Percentiles rank a stretch among this genome's conserved stretches.
Conservation (phyloP, 2,888 invertebrate genomes). For the Sesia apiformis region DNA sequence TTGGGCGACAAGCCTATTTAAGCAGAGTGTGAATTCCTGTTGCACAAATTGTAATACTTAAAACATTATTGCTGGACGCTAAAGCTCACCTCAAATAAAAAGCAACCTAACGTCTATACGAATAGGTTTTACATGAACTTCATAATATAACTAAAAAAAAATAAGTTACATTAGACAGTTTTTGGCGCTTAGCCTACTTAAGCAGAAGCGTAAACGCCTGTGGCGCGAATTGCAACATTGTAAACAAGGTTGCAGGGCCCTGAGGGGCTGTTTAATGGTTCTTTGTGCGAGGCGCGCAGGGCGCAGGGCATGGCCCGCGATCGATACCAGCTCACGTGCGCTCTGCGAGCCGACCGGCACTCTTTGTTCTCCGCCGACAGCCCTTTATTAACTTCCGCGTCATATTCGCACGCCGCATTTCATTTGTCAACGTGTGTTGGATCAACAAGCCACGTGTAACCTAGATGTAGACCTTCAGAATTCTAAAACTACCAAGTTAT, state of each 20-base stretch:
- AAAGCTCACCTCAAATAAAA: too few species aligned
- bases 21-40: too few species aligned
- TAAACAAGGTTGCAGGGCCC: slow-evolving; percentile 16
- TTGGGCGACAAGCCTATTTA: too few species aligned
- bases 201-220: background rate
- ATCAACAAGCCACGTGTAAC: background rate
- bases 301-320: slow-evolving; percentile 28
- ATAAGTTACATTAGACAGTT: too few species aligned
- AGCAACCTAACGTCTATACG: too few species aligned
- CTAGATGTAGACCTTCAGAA: background rate
- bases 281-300: slow-evolving; percentile 19
- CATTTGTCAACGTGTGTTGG: background rate
- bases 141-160: too few species aligned
- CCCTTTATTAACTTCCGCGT: slow-evolving; percentile 18
- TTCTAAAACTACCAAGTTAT: too few species aligned
- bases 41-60: too few species aligned
- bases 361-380: slow-evolving; percentile 31
- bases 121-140: too few species aligned
- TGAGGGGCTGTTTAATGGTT: slow-evolving; percentile 14
- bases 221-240: slow-evolving; percentile 21
- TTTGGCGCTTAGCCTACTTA: too few species aligned
- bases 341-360: slow-evolving; percentile 20
- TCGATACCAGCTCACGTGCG: slow-evolving; percentile 34
- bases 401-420: slow-evolving; percentile 8
- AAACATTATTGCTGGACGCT: too few species aligned